Conservation (phyloP, 2,797 vertebrate species). For the Tenualosa thibaudeaui region DNA sequence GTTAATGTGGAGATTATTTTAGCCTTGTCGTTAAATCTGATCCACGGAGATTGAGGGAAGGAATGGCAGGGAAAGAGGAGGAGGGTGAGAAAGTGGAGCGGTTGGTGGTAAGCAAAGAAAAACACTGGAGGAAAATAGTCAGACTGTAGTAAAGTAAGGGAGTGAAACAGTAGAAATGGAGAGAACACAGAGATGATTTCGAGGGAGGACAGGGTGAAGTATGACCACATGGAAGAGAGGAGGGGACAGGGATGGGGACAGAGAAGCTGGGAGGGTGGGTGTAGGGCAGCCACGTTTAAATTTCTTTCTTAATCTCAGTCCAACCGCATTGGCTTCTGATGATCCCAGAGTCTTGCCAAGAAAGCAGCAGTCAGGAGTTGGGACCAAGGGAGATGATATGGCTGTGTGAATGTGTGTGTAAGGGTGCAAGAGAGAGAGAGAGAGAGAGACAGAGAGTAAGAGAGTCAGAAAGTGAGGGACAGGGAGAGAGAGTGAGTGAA, state of each 20-base stretch:
- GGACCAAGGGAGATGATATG: not conserved
- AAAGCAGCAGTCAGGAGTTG: not conserved
- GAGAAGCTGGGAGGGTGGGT: not conserved
- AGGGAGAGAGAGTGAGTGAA: not conserved
- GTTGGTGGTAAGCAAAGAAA: not conserved
- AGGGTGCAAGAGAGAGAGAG: not conserved
- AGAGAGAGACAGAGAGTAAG: slow-evolving; percentile 12
- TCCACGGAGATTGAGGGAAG: slow-evolving; percentile 51
- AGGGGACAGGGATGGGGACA: slow-evolving; percentile 23
- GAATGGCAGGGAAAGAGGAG: slow-evolving; percentile 38
- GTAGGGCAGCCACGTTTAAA: not conserved
- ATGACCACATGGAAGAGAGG: slow-evolving; percentile 30
- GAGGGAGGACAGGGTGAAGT: not conserved
- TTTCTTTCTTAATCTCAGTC: not conserved
- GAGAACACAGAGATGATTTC: not conserved
- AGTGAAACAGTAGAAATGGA: slow-evolving; percentile 28
- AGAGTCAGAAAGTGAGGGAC: not conserved
- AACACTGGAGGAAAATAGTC: not conserved
- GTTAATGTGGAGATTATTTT: slow-evolving; percentile 62
- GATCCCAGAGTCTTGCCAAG: not conserved
- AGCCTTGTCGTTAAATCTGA: slow-evolving; percentile 67
- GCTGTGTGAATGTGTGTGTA: not conserved
- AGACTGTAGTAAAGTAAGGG: not conserved
- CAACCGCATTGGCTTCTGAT: not conserved
- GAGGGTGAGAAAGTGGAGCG: slow-evolving; percentile 33